Conservation (phyloP, 2,888 invertebrate species). For the Anthophora plumipes region DNA sequence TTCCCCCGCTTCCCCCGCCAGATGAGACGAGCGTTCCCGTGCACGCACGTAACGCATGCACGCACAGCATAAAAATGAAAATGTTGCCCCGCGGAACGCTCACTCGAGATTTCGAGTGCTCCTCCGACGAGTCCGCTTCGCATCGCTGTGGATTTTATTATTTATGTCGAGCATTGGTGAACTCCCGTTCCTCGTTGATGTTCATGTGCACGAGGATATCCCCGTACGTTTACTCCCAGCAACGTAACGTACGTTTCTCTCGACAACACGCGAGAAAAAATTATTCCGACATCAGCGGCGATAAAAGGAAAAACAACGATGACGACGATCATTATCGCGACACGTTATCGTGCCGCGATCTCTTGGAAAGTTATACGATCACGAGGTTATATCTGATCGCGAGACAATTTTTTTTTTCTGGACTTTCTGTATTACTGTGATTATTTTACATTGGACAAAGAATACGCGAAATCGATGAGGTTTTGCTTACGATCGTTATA, state of each 20-base stretch:
- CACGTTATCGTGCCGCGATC: not conserved
- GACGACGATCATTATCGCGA: constrained; percentile 25
- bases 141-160: constrained; percentile 55
- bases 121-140: constrained; percentile 31
- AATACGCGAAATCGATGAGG: not conserved
- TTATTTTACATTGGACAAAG: not conserved
- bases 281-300: constrained; percentile 24
- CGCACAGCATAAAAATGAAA: constrained; percentile 56
- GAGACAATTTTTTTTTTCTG: not conserved
- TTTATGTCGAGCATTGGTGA: constrained; percentile 43
- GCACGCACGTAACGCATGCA: constrained; percentile 8
- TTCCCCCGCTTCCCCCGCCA: not conserved
- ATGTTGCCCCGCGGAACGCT: constrained; percentile 56
- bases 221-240: no score
- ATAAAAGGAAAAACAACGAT: constrained; percentile 36
- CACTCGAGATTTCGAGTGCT: constrained; percentile 60
- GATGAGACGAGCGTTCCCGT: not conserved
- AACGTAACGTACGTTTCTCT: not conserved
- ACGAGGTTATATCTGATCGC: not conserved
- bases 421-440: not conserved
- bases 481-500: no score
- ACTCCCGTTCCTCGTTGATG: constrained; percentile 5
- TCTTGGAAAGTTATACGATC: not conserved
- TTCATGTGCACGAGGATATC: constrained; percentile 4
- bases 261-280: constrained; percentile 28